phyloP scores from a whole-genome alignment of 2,113 vertebrate genomes.

The Telmatochromis sp. region DNA sequence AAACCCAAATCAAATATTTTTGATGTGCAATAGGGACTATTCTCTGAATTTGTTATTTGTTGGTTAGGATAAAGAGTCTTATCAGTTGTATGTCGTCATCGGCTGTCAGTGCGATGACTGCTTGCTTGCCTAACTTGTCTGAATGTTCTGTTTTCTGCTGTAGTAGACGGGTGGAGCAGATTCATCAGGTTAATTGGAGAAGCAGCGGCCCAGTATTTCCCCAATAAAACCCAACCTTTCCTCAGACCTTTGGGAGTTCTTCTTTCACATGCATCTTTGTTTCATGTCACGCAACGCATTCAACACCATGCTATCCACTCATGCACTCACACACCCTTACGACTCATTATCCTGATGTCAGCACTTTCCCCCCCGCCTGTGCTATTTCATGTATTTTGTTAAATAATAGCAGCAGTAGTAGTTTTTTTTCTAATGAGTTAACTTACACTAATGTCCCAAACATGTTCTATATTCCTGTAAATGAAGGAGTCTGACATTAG shows the following conservation, averaged over 20 bases:
- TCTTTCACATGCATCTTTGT: background rate
- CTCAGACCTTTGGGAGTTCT: background rate
- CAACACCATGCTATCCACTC: background rate
- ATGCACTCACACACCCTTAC: background rate
- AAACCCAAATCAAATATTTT: fast-evolving
- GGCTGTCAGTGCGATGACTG: background rate
- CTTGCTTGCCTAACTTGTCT: background rate
- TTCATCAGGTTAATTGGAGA: background rate
- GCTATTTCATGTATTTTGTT: background rate
- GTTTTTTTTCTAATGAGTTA: background rate
- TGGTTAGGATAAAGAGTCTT: background rate
- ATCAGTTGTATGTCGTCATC: background rate
- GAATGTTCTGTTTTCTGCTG: background rate
- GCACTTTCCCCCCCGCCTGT: fast-evolving
- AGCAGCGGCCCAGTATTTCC: background rate
- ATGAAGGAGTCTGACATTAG: background rate
- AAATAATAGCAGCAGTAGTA: background rate
- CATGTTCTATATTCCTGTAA: background rate
- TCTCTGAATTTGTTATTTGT: background rate
- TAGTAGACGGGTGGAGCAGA: background rate
- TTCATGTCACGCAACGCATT: background rate
- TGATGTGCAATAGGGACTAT: background rate
- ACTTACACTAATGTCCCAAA: background rate
- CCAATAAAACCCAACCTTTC: background rate
- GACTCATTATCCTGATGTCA: background rate